Percentiles rank a stretch among this genome's conserved stretches.
Evolutionary conservation across 2,888 invertebrate genomes (phyloP).

Genomic region (Plebejus argus): DNA sequence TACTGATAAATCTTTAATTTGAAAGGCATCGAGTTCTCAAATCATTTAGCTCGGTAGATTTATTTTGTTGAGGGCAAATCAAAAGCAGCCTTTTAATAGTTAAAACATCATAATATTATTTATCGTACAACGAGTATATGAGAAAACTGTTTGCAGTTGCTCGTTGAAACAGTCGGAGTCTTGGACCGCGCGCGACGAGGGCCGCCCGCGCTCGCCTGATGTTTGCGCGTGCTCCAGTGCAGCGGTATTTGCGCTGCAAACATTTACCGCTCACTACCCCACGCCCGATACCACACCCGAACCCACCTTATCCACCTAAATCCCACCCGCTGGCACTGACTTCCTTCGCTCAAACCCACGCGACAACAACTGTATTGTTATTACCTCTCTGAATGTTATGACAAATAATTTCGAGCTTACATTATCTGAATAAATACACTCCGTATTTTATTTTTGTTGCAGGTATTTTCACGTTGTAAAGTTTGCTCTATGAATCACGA

Average conservation of each 20-base stretch:
- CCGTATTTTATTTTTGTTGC: background rate
- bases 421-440: background rate
- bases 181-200: conserved; percentile 53
- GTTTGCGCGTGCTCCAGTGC: conserved; percentile 65
- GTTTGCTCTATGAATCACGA: background rate
- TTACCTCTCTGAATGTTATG: background rate
- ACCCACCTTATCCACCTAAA: conserved; percentile 36
- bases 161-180: conserved; percentile 40
- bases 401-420: background rate
- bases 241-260: conserved; percentile 66
- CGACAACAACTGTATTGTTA: background rate
- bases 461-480: background rate
- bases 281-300: background rate
- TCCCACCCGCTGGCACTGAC: conserved; percentile 38
- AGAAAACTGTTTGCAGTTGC: conserved; percentile 54
- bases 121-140: conserved; percentile 30
- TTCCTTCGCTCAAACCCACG: background rate
- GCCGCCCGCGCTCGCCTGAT: conserved; percentile 62
- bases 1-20: background rate
- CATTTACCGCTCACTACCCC: conserved; percentile 44
- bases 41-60: too few relatives aligned
- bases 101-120: conserved; percentile 25
- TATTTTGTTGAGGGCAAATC: background rate
- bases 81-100: background rate
- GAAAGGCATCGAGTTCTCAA: background rate